Conservation (phyloP, 1,140 invertebrate species). For the Papilio helenus region DNA sequence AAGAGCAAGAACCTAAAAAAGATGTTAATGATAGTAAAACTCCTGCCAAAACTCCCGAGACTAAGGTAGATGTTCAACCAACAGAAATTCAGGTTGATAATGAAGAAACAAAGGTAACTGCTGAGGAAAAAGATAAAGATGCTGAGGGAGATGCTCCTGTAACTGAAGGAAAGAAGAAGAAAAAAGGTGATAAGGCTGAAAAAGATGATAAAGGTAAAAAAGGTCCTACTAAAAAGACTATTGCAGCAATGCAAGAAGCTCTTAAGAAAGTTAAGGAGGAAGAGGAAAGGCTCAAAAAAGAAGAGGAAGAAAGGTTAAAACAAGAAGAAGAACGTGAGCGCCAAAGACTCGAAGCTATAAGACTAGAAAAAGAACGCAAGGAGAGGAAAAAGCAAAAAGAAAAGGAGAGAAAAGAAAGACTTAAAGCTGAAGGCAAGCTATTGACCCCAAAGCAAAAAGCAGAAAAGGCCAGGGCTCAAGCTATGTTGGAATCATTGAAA, state of each 20-base stretch:
- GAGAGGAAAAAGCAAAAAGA: constrained; percentile 97
- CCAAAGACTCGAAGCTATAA: constrained; percentile 88
- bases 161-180: constrained; percentile 85
- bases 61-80: constrained; percentile 54
- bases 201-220: constrained; percentile 83
- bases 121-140: constrained; percentile 69
- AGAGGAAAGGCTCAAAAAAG: constrained; percentile 89
- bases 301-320: constrained; percentile 92
- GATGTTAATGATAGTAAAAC: constrained; percentile 63
- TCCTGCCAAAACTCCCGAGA: constrained; percentile 57
- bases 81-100: constrained; percentile 55
- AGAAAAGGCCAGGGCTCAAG: constrained; percentile 93
- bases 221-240: constrained; percentile 90
- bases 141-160: constrained; percentile 65
- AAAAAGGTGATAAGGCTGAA: constrained; percentile 77
- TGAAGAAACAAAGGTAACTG: constrained; percentile 61
- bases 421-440: constrained; percentile 97
- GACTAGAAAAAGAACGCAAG: constrained; percentile 93
- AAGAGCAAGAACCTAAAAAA: constrained; percentile 74
- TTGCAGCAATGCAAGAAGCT: constrained; percentile 95
- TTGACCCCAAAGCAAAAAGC: constrained; percentile 96
- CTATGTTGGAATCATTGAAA: constrained; percentile 93
- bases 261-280: constrained; percentile 95
- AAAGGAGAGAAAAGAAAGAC: constrained; percentile 95
- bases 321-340: constrained; percentile 90